Base-by-base conservation (phyloP, 2,888 invertebrate species). In the Drosophila infuscata region DNA sequence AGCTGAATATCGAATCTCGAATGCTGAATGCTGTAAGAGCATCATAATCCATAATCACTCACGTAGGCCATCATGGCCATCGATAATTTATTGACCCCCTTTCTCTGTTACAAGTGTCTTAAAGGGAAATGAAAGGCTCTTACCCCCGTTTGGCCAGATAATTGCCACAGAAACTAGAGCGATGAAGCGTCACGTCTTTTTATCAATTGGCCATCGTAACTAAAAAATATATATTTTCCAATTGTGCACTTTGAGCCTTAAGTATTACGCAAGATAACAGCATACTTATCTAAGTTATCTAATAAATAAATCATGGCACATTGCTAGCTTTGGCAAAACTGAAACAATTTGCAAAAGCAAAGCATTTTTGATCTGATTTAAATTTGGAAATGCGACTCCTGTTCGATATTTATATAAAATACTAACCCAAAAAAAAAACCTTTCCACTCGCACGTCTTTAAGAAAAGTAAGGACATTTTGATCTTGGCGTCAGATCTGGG, bases 121-220 rank as follows among this genome's bases (percentile, higher is more conserved):
- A 20, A 32, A 58, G 57, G 90, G 88, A 88, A 88, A 88, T 85
- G 88, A 88, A 88, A 88, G 88, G 88, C 64, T 30, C 41, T 49
- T 59, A 53, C n/a, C 11, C 58, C 54, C 15, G 41, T 41, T 51
- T 59, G 36, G 30, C 9, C 33, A 30, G 25, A n/a, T 53, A 57
- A 57, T 73, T 70, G 38, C 43, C 20, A 5, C 25, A 8, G 17
- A 52, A 49, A 30, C 49, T 51, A 43, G 56, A 38, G 25, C 70
- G 35, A 12, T 54, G 48, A n/a, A 33, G 9, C 33, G 59, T 49
- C 49, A 35, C 57, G 62, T 35, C 30, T 77, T 70, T 70, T 58
- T 46, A 30, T 70, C 66, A 65, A 65, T 60, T 56, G 43, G 30
- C 46, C 15, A 58, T 71, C 62, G 60, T 52, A 64, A 53, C 52